Conservation (phyloP, 2,797 vertebrate species). For the Pterois miles region DNA sequence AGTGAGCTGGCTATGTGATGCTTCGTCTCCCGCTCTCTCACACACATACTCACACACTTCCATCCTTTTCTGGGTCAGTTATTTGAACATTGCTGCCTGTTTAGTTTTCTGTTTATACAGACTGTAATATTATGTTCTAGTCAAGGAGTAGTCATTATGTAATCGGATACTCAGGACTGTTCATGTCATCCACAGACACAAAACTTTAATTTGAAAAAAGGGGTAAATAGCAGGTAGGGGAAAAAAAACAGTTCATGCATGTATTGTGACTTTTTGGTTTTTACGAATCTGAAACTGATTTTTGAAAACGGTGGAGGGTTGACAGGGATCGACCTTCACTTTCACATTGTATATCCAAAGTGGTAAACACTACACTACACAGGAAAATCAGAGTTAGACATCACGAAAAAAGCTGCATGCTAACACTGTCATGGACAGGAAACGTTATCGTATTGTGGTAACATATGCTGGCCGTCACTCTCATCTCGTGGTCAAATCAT, state of each 20-base stretch:
- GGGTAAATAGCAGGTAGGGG: not conserved
- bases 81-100: slow-evolving; percentile 32
- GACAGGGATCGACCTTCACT: too few relatives aligned
- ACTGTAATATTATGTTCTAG: slow-evolving; percentile 11
- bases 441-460: too few relatives aligned
- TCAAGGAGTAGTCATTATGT: not conserved
- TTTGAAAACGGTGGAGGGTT: not conserved
- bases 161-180: slow-evolving; percentile 6
- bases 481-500: too few relatives aligned
- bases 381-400: too few relatives aligned
- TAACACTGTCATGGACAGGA: too few relatives aligned
- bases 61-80: slow-evolving; percentile 47
- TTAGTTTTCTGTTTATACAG: slow-evolving; percentile 22
- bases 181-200: not conserved
- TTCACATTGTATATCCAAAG: too few relatives aligned
- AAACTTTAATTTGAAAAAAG: slow-evolving; percentile 4
- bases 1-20: slow-evolving; percentile 37
- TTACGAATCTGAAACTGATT: too few relatives aligned
- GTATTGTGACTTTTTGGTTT: too few relatives aligned
- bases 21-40: not conserved
- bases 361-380: too few relatives aligned
- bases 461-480: too few relatives aligned
- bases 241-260: not conserved
- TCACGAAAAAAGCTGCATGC: too few relatives aligned
- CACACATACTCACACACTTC: not conserved